These are phyloP conservation scores for Listronotus oregonensis DNA, from an alignment of 1,140 invertebrate genomes.

Conservation along the genomic window DNA sequence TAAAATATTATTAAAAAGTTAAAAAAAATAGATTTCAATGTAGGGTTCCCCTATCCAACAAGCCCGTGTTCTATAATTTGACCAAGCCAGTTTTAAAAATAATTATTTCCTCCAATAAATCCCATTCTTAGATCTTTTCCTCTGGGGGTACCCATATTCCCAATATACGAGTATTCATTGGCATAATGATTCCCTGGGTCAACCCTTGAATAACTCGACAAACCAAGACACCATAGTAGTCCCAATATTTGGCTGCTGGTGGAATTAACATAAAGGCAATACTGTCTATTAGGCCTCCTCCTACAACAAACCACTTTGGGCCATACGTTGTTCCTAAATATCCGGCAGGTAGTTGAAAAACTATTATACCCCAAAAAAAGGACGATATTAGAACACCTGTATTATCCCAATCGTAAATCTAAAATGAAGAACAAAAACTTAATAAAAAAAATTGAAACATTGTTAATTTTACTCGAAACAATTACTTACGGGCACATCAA, in stretches of 20 bases:
- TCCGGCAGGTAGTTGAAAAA: not conserved
- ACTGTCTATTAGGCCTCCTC: not conserved
- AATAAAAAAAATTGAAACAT: no score
- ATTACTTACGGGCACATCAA: no score
- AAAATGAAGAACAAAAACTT: no score
- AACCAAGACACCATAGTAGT: not conserved
- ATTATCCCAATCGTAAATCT: slow-evolving; percentile 2
- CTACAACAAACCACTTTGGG: not conserved
- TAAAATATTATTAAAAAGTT: no score
- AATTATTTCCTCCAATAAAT: not conserved
- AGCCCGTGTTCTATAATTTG: no score
- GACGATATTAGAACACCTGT: not conserved
- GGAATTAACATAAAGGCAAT: not conserved
- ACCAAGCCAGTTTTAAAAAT: no score
- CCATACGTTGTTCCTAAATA: not conserved
- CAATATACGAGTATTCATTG: not conserved
- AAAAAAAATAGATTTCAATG: no score
- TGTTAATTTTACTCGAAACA: no score
- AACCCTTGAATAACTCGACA: slow-evolving; percentile 5
- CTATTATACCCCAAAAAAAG: not conserved
- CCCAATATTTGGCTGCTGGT: not conserved
- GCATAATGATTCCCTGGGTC: not conserved
- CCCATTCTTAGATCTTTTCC: slow-evolving; percentile 6
- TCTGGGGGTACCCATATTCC: slow-evolving; percentile 3
- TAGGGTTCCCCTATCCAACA: no score